phyloP scores from a whole-genome alignment of 2,888 invertebrate species.

The Macrosoma leucophasiata region DNA sequence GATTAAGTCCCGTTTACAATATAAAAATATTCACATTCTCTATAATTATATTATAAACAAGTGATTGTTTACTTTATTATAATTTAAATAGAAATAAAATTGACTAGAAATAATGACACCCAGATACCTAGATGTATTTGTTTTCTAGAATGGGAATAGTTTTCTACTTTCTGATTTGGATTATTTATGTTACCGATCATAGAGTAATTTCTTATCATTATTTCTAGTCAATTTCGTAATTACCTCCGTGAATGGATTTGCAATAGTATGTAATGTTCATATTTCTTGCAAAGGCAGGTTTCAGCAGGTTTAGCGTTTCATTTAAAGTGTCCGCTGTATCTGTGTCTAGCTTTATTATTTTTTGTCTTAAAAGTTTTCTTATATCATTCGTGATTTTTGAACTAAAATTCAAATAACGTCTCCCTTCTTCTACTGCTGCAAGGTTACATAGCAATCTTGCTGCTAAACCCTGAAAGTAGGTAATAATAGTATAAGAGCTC shows the following conservation, averaged over 20 bases:
- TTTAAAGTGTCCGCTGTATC: slow-evolving; percentile 42
- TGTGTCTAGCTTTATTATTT: slow-evolving; percentile 34
- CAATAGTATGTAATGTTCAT: slow-evolving; percentile 38
- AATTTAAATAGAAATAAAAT: too few species aligned
- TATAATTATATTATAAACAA: too few species aligned
- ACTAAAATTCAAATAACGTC: slow-evolving; percentile 53
- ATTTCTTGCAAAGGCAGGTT: slow-evolving; percentile 37
- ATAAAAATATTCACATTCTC: too few species aligned
- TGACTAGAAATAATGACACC: too few species aligned
- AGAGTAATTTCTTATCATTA: too few species aligned
- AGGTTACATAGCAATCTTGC: slow-evolving; percentile 46
- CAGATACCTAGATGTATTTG: too few species aligned
- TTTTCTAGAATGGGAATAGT: slow-evolving; percentile 6
- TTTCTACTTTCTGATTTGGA: slow-evolving; percentile 7
- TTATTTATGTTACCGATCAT: too few species aligned
- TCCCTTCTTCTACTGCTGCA: slow-evolving; percentile 53
- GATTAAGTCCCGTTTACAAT: too few species aligned
- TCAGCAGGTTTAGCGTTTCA: slow-evolving; percentile 39
- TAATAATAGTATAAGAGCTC: not conserved
- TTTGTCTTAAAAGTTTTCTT: slow-evolving; percentile 47
- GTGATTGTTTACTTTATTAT: too few species aligned
- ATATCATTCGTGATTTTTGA: slow-evolving; percentile 56
- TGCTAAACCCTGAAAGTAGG: slow-evolving; percentile 43
- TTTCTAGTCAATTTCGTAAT: too few species aligned
- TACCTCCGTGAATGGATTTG: slow-evolving; percentile 41